Conservation (phyloP, 2,888 invertebrate genomes). For the Trissoscelio sp. region DNA sequence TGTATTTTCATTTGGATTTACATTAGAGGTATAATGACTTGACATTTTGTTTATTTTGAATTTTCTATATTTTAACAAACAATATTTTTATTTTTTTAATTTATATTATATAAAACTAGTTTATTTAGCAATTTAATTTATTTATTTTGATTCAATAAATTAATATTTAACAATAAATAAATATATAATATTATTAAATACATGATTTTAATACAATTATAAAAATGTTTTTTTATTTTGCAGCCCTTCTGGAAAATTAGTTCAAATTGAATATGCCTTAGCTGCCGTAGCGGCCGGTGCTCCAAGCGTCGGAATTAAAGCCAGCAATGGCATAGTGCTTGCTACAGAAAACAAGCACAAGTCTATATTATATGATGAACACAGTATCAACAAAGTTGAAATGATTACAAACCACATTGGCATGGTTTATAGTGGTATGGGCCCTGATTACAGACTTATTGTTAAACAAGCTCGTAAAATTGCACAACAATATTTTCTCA, state of each 20-base stretch:
- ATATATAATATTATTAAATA: no score
- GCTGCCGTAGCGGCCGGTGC: conserved; percentile 99
- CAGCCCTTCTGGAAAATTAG: conserved; percentile 99
- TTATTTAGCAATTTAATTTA: no score
- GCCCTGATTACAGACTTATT: conserved; percentile 94
- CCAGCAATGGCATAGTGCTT: conserved; percentile 98
- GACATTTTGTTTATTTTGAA: conserved; percentile 47
- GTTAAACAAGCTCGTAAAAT: conserved; percentile 97
- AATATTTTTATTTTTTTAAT: no score
- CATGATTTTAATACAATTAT: not conserved
- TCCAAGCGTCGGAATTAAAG: conserved; percentile 99
- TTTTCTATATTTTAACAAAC: not conserved
- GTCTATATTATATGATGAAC: conserved; percentile 97
- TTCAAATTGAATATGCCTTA: conserved; percentile 99
- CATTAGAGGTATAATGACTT: conserved; percentile 47
- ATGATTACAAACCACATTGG: conserved; percentile 97
- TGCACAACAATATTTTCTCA: conserved; percentile 96
- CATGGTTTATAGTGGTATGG: conserved; percentile 99
- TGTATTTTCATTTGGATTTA: no score
- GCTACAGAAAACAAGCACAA: conserved; percentile 99
- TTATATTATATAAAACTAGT: no score
- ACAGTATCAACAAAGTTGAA: conserved; percentile 98
- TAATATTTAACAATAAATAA: conserved; percentile 5
- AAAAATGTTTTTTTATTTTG: conserved; percentile 75
- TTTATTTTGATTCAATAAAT: no score